Evolutionary conservation across 2,797 vertebrate genomes (phyloP).

Genomic region (Scarus forsteni): DNA sequence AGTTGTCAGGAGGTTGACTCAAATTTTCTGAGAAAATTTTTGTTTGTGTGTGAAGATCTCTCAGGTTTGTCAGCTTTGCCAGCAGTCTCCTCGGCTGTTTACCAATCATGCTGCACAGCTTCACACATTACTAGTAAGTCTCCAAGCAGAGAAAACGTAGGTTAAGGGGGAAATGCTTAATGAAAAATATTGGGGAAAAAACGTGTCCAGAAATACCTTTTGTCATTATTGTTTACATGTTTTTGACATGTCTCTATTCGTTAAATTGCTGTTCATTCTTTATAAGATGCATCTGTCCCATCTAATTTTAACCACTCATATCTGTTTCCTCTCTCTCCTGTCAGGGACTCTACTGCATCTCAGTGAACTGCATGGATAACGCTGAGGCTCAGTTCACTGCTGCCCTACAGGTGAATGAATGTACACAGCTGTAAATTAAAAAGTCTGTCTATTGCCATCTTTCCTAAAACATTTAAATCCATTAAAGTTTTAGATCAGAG

Average conservation of each 20-base stretch:
- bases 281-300: neutral
- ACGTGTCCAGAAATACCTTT: too few species aligned
- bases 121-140: conserved; percentile 88
- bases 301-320: conserved; percentile 16
- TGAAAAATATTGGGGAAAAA: too few species aligned
- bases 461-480: too few species aligned
- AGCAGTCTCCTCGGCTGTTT: conserved; percentile 92
- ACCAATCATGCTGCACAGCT: conserved; percentile 93
- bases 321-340: conserved; percentile 19
- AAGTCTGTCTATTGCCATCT: too few species aligned
- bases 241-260: too few species aligned
- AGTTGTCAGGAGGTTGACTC: too few species aligned
- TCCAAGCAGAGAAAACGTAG: neutral
- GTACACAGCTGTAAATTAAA: too few species aligned
- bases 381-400: conserved; percentile 94
- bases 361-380: conserved; percentile 96
- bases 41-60: conserved; percentile 85
- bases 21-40: too few species aligned
- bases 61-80: conserved; percentile 94
- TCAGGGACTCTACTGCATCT: conserved; percentile 94
- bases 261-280: neutral
- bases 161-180: too few species aligned
- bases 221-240: neutral
- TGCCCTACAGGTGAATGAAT: conserved; percentile 88
- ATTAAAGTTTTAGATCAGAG: too few species aligned